Conservation (phyloP, 1,140 invertebrate genomes). For the Tyrophagus putrescentiae region DNA sequence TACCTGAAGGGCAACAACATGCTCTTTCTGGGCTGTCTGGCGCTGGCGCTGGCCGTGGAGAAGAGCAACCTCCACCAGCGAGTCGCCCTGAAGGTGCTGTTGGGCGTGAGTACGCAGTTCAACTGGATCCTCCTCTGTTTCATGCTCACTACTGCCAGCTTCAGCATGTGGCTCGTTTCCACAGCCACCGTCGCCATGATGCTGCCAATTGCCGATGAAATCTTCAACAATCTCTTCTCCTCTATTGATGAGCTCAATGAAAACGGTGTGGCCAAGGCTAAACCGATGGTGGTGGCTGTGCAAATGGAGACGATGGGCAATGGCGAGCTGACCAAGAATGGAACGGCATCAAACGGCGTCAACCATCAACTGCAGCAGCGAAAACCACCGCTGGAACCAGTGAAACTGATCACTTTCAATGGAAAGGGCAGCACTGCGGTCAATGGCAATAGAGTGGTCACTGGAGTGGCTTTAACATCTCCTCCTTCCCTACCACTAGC, state of each 20-base stretch:
- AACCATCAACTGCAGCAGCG: too few species aligned
- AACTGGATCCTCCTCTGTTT: constrained; percentile 50
- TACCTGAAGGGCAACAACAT: constrained; percentile 52
- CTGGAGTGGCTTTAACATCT: too few species aligned
- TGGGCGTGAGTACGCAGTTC: constrained; percentile 2
- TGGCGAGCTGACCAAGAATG: too few species aligned
- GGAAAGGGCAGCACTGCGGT: not conserved
- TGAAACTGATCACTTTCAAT: not conserved
- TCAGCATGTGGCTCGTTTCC: constrained; percentile 72
- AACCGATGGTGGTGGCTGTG: not conserved
- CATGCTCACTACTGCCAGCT: constrained; percentile 55
- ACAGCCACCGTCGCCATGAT: constrained; percentile 68
- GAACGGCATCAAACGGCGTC: constrained; percentile 3
- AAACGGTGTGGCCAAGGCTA: not conserved
- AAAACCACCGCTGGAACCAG: not conserved
- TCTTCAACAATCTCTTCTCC: constrained; percentile 31
- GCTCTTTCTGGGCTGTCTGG: constrained; percentile 52
- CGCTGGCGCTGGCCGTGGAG: constrained; percentile 70
- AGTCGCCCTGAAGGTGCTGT: constrained; percentile 52
- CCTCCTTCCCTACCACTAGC: too few species aligned
- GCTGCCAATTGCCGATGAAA: constrained; percentile 61
- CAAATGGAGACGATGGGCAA: not conserved
- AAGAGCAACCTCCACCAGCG: constrained; percentile 65
- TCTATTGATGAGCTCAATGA: constrained; percentile 9
- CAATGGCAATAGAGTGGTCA: not conserved